Evolutionary conservation across 1,140 invertebrate genomes (phyloP).

Genomic region (Polypedilum pembai): DNA sequence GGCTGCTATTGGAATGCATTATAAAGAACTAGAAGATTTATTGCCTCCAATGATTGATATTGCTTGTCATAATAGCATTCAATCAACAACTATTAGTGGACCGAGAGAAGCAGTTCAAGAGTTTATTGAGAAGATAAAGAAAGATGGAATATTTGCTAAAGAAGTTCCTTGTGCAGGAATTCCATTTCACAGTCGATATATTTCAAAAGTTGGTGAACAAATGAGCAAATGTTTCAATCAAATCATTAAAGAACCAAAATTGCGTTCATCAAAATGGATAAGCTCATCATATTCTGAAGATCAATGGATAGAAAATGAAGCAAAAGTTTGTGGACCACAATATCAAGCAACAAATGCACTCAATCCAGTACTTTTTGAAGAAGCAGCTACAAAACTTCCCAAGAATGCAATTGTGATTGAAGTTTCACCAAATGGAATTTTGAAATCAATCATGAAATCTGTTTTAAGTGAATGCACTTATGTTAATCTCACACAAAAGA

Average conservation of each 20-base stretch:
- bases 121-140: slow-evolving; percentile 62
- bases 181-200: slow-evolving; percentile 78
- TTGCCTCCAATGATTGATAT: slow-evolving; percentile 65
- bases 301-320: slow-evolving; percentile 61
- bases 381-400: slow-evolving; percentile 67
- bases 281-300: slow-evolving; percentile 73
- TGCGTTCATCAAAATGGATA: slow-evolving; percentile 71
- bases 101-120: slow-evolving; percentile 59
- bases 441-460: slow-evolving; percentile 60
- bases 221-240: slow-evolving; percentile 63
- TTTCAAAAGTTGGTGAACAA: slow-evolving; percentile 61
- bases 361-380: slow-evolving; percentile 77
- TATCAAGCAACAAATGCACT: slow-evolving; percentile 91
- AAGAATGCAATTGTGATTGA: slow-evolving; percentile 69
- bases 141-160: slow-evolving; percentile 71
- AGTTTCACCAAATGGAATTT: slow-evolving; percentile 76
- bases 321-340: slow-evolving; percentile 70
- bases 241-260: slow-evolving; percentile 59
- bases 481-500: slow-evolving; percentile 70
- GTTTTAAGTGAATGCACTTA: slow-evolving; percentile 54
- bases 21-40: slow-evolving; percentile 49
- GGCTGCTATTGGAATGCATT: slow-evolving; percentile 69
- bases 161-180: slow-evolving; percentile 73
- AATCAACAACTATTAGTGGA: slow-evolving; percentile 80
- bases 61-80: slow-evolving; percentile 77